Base-by-base conservation (phyloP, 1,140 invertebrate species). In the Hylaeus volcanicus region DNA sequence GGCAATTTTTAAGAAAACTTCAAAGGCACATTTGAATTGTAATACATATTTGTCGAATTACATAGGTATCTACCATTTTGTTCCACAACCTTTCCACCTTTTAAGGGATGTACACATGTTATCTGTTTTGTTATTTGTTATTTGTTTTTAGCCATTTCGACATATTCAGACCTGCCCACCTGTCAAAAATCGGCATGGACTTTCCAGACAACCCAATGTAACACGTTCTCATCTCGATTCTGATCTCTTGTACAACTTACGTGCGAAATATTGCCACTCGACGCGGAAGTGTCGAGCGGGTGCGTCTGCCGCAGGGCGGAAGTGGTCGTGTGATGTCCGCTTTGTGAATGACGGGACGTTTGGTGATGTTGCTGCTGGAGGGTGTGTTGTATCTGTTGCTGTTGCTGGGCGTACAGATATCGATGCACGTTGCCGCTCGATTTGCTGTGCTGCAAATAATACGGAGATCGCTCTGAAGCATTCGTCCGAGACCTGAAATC, bases 261-360 rank as follows among this genome's bases (percentile, higher is more conserved):
- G 88, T 96, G 95, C 79, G 96, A 93, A 90, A 96, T 95, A 74
- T 95, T 96, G 58, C 95, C 95, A 88, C 95, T 95, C 43, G 95
- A 96, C 11, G 95, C 94, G 48, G 95, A 95, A 83, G 93, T 95
- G 84, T 96, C 94, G 6, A 95, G 89, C 37, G 90, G 89, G 81
- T 94, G 91, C 41, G 92, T 84, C 64, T 87, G 90, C 82, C 88
- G 87, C 79, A 89, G 91, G 85, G 88, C 91, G 83, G 92, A 86
- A 85, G 80, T 81, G 81, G 91, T 92, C 79, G 93, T 84, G 86
- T 93, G 86, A 91, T 92, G 90, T 87, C 88, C 81, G 65, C 90
- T 70, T 48, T 91, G 89, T 86, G 91, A 87, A 81, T 91, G 85
- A 61, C 91, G 90, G 9, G 92, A 90, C 5, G 91, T 82, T 63